phyloP scores from a whole-genome alignment of 1,140 invertebrate species.

The Papilio polyxenes region DNA sequence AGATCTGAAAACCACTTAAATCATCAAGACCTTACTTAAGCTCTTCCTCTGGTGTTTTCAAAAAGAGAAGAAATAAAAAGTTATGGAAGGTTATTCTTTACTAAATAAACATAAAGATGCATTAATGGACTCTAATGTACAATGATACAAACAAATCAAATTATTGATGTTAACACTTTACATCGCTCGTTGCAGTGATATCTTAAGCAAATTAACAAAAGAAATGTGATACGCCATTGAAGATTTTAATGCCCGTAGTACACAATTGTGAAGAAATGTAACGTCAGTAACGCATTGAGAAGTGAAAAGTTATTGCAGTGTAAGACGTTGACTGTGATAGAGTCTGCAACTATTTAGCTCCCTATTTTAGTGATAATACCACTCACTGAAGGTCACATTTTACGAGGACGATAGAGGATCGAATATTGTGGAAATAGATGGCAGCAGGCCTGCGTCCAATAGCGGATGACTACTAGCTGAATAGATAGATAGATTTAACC shows the following conservation, averaged over 20 bases:
- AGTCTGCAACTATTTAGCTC: neutral
- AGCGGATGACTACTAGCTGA: neutral
- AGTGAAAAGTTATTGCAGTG: too few species aligned
- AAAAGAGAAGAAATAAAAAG: neutral
- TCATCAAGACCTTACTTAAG: too few species aligned
- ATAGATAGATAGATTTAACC: neutral
- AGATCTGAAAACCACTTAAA: too few species aligned
- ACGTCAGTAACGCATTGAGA: neutral
- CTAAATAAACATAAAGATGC: slow-evolving; percentile 21
- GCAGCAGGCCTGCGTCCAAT: neutral
- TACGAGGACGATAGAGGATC: neutral
- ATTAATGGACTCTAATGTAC: neutral
- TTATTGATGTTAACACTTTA: neutral
- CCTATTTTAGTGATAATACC: too few species aligned
- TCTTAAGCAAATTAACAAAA: slow-evolving; percentile 35
- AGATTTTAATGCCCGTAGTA: slow-evolving; percentile 35
- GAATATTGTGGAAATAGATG: neutral
- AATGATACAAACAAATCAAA: neutral
- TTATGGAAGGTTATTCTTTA: neutral
- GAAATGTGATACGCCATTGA: slow-evolving; percentile 15
- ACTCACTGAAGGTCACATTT: too few species aligned
- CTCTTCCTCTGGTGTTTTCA: too few species aligned
- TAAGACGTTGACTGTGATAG: too few species aligned
- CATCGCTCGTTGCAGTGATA: neutral
- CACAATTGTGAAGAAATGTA: neutral